Evolutionary conservation across 2,113 vertebrate species (phyloP).

Genomic region (Marmota flaviventris): DNA sequence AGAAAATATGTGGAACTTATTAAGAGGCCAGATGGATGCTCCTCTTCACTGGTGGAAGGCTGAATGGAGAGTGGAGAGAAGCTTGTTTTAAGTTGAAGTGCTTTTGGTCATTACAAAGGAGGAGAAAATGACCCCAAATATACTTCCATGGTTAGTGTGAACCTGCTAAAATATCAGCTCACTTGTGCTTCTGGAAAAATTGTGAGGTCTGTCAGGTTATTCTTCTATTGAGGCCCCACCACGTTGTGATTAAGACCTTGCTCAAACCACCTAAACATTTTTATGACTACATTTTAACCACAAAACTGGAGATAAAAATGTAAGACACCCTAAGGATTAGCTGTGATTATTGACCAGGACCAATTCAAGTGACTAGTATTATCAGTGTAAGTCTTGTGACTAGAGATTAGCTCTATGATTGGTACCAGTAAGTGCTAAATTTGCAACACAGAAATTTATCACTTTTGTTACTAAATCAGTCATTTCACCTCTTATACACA

Average conservation of each 20-base stretch:
- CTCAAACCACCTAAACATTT: background rate
- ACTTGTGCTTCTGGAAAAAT: background rate
- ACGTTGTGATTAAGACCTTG: background rate
- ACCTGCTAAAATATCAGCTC: background rate
- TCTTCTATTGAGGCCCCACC: background rate
- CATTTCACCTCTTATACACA: background rate
- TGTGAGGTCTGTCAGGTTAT: background rate
- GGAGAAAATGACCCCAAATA: background rate
- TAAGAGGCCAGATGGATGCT: background rate
- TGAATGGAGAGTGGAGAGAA: fast-evolving
- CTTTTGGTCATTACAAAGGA: background rate
- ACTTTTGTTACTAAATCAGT: background rate
- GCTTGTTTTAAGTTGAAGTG: background rate
- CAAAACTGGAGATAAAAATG: background rate
- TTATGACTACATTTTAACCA: background rate
- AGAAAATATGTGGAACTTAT: background rate
- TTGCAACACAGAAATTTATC: background rate
- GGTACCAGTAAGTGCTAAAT: background rate
- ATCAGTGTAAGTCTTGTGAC: background rate
- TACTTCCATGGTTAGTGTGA: background rate
- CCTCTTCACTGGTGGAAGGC: background rate
- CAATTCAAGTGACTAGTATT: background rate
- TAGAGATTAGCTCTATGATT: background rate
- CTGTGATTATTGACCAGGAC: background rate
- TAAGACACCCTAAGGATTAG: background rate